Base-by-base conservation (phyloP, 2,113 vertebrate species). In the Sitta europaea region DNA sequence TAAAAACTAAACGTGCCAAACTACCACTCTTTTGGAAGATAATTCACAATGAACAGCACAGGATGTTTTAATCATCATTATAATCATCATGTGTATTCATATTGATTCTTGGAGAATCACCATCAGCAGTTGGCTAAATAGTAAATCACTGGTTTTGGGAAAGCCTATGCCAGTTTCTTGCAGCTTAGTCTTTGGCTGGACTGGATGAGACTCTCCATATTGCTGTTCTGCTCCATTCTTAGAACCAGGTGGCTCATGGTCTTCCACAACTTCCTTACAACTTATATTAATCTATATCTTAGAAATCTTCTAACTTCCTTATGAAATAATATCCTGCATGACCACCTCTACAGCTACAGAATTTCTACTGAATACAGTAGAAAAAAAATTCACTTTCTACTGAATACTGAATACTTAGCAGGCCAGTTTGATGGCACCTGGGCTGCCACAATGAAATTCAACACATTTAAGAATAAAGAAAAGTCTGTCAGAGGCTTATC, bases 241-340 rank as follows among this genome's bases (percentile, higher is more conserved):
- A 40, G 23, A 71, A 35, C 3, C 13, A 27, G 21, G 12, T 79
- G 53, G 29, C 31, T 51, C 0, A 0, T 29, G 28, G 11, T 47
- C n/a, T 29, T 82, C 61, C 2, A 4, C 3, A 1, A 50, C 11
- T 53, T 38, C 25, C 10, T 7, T 79, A 23, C 21, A 22, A 16
- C 10, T 75, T 83, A 38, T 9, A 24, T 57, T 57, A 59, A 63
- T 35, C 15, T 38, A 11, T 19, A 10, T 42, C 9, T 23, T 38
- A 58, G 61, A 83, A 83, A 45, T 15, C 3, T 59, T 38, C 25
- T 63, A 22, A 2, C 10, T 38, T 47, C 9, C 12, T 71, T 22
- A 23, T 8, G 18, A 68, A 77, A 40, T 14, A 27, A 24, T 63
- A 12, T 59, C 35, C 28, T 68, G 6, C 13, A 35, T 9, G 33